phyloP scores from a whole-genome alignment of 2,888 invertebrate species.

The Microchrysa polita region DNA sequence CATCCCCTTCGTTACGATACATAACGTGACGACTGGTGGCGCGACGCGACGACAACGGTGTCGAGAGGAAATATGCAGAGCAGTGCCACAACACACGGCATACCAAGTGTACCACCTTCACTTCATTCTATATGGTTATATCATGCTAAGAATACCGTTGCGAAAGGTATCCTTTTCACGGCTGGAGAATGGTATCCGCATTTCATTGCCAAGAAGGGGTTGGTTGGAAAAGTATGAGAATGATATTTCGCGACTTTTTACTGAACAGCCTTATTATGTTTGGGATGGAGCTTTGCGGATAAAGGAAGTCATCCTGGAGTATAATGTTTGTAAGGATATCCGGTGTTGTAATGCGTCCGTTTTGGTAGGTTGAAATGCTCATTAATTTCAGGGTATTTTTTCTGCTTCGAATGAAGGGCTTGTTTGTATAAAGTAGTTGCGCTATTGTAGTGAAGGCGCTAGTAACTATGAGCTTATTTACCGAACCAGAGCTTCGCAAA shows the following conservation, averaged over 20 bases:
- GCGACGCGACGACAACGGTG: neutral
- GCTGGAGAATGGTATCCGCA: neutral
- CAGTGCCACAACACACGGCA: slow-evolving; percentile 10
- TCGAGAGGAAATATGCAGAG: slow-evolving; percentile 5
- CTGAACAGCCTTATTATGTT: slow-evolving; percentile 26
- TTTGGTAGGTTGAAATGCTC: no score
- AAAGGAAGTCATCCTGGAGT: neutral
- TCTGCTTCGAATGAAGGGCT: no score
- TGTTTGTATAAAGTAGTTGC: no score
- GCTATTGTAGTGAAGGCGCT: no score
- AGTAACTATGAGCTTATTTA: no score
- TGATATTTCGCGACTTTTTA: neutral
- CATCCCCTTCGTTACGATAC: slow-evolving; percentile 16
- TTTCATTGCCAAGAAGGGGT: slow-evolving; percentile 30
- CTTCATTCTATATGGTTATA: neutral
- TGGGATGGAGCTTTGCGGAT: neutral
- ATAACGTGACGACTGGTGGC: neutral
- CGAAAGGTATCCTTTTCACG: slow-evolving; percentile 21
- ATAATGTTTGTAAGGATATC: slow-evolving; percentile 20
- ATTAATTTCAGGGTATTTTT: no score
- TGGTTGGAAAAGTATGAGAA: slow-evolving; percentile 24
- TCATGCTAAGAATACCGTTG: neutral
- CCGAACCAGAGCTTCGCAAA: no score
- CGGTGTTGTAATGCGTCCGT: slow-evolving; percentile 16
- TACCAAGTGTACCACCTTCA: slow-evolving; percentile 33